Conservation (phyloP, 2,888 invertebrate species). For the Portevinia maculata region DNA sequence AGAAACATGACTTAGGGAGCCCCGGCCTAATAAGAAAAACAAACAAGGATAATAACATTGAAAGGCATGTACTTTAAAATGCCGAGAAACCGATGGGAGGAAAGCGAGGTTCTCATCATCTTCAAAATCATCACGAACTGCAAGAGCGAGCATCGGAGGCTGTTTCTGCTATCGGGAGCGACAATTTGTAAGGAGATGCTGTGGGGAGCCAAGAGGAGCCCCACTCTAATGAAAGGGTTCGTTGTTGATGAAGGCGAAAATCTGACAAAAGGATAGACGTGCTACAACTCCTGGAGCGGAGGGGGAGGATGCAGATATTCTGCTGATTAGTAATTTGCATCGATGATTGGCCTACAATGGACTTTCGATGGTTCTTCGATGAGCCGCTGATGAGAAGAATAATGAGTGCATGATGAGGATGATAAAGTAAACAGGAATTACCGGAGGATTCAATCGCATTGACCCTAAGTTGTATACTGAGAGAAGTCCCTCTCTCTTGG, state of each 20-base stretch:
- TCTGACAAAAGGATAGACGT: slow-evolving; percentile 31
- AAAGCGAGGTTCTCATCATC: slow-evolving; percentile 43
- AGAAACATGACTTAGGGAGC: slow-evolving; percentile 2
- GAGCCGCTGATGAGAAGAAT: slow-evolving; percentile 27
- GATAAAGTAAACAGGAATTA: slow-evolving; percentile 62
- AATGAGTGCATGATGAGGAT: slow-evolving; percentile 46
- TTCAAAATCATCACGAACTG: slow-evolving; percentile 56
- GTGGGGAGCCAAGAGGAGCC: slow-evolving; percentile 24
- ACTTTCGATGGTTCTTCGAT: slow-evolving; percentile 34
- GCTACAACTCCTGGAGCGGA: slow-evolving; percentile 23
- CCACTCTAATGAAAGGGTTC: slow-evolving; percentile 52
- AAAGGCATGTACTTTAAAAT: slow-evolving; percentile 60
- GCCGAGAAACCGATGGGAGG: slow-evolving; percentile 4
- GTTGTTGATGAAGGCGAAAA: slow-evolving; percentile 19
- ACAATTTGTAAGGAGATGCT: slow-evolving; percentile 43
- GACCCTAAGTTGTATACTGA: slow-evolving; percentile 17
- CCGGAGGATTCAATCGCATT: slow-evolving; percentile 40
- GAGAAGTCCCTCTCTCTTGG: neutral
- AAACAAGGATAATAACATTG: slow-evolving; percentile 70
- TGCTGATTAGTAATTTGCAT: slow-evolving; percentile 73
- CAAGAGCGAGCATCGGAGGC: slow-evolving; percentile 44
- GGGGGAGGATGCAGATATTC: slow-evolving; percentile 25
- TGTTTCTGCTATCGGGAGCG: slow-evolving; percentile 27
- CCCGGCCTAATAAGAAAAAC: slow-evolving; percentile 70
- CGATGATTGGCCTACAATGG: slow-evolving; percentile 58